Evolutionary conservation across 1,140 invertebrate genomes (phyloP).

Genomic region (Reticulitermes speratus): DNA sequence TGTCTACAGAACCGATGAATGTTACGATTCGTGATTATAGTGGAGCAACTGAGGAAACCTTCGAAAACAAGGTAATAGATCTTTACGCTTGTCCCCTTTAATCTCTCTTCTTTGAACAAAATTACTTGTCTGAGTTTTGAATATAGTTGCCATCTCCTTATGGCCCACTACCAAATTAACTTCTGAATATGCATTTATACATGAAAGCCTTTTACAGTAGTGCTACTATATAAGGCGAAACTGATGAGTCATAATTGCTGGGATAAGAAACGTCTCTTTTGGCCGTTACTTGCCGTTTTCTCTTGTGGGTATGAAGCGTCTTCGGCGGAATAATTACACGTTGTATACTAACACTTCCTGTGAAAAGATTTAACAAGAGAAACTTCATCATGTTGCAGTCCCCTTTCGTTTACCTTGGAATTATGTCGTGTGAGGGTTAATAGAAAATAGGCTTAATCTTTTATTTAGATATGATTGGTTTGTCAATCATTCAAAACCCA

Average conservation of each 20-base stretch:
- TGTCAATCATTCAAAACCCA: too few species aligned
- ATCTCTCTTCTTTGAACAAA: too few species aligned
- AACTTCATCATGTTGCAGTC: neutral
- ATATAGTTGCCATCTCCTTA: neutral
- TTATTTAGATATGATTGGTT: too few species aligned
- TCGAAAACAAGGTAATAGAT: too few species aligned
- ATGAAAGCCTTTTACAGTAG: neutral
- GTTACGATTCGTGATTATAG: too few species aligned
- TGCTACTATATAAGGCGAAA: neutral
- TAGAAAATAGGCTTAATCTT: neutral
- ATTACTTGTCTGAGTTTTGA: too few species aligned
- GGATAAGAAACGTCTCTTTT: neutral
- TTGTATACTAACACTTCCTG: neutral
- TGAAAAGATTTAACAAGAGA: neutral
- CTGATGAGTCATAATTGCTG: neutral
- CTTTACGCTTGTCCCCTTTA: too few species aligned
- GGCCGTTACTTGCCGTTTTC: neutral
- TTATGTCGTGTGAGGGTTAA: neutral
- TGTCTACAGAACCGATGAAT: too few species aligned
- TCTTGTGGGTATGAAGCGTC: neutral
- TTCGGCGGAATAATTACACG: constrained; percentile 1
- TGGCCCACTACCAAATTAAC: neutral
- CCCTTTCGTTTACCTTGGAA: neutral
- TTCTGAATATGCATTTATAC: neutral
- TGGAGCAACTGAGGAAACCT: too few species aligned